A percentile compares a stretch with the other conserved stretches of the same genome.
Conservation (phyloP, 1,140 invertebrate genomes). For the Scaptomyza graminum region DNA sequence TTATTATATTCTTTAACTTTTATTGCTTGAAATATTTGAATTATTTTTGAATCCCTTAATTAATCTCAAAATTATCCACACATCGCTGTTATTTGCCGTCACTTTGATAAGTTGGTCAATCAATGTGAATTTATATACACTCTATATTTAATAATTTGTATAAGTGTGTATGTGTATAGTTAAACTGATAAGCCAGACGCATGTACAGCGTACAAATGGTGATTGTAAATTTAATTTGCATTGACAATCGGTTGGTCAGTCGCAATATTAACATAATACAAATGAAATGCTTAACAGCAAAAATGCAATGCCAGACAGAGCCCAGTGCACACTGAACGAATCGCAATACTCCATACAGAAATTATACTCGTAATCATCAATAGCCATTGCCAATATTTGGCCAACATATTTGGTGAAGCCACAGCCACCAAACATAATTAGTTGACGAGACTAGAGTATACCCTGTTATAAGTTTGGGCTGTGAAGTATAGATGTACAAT, state of each 20-base stretch:
- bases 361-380: conserved; percentile 30
- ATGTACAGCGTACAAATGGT: conserved; percentile 9
- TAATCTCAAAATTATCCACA: neutral
- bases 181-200: conserved; percentile 29
- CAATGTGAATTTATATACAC: conserved; percentile 7
- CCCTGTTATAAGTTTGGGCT: neutral
- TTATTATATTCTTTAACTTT: conserved; percentile 1
- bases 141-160: conserved; percentile 10
- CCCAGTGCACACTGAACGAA: conserved; percentile 24
- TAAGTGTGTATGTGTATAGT: conserved; percentile 8
- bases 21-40: neutral
- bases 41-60: conserved; percentile 9
- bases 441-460: neutral
- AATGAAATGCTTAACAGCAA: conserved; percentile 29
- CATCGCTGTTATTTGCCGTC: conserved; percentile 2
- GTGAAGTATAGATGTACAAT: too few species aligned
- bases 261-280: conserved; percentile 42
- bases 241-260: conserved; percentile 22
- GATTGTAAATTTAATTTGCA: conserved; percentile 48
- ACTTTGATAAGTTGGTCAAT: conserved; percentile 20
- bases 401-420: conserved; percentile 2
- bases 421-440: neutral
- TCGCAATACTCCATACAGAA: conserved; percentile 25
- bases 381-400: conserved; percentile 36
- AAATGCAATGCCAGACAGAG: conserved; percentile 20